phyloP scores from a whole-genome alignment of 1,140 invertebrate genomes.

The Drosophila kohkoa region DNA sequence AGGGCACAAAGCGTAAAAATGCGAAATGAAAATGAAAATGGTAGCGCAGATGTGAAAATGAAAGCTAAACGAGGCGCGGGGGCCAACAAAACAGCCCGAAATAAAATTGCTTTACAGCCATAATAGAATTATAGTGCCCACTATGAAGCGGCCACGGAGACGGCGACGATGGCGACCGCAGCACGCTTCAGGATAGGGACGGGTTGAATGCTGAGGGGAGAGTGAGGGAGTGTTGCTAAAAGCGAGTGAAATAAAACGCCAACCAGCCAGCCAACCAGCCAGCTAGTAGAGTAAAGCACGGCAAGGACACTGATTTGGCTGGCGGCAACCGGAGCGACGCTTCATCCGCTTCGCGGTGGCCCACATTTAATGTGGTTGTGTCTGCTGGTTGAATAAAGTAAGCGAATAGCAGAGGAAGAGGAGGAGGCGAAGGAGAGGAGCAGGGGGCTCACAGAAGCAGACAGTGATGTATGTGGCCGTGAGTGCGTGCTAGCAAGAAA shows the following conservation, averaged over 20 bases:
- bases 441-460: conserved; percentile 14
- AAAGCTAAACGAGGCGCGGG: conserved; percentile 57
- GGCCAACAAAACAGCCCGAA: conserved; percentile 36
- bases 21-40: conserved; percentile 70
- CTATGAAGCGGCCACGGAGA: conserved; percentile 40
- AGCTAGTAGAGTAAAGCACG: conserved; percentile 36
- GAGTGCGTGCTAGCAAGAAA: conserved; percentile 51
- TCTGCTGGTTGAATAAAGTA: conserved; percentile 22
- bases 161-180: conserved; percentile 1
- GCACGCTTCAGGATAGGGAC: neutral
- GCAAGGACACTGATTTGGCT: conserved; percentile 62
- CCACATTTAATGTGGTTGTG: conserved; percentile 66
- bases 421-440: too few relatives aligned
- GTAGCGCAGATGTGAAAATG: conserved; percentile 65
- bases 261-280: conserved; percentile 32
- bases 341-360: conserved; percentile 64
- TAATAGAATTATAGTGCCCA: conserved; percentile 78
- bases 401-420: too few relatives aligned
- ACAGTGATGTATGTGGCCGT: conserved; percentile 70
- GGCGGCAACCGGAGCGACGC: conserved; percentile 40
- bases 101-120: conserved; percentile 74
- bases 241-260: conserved; percentile 58
- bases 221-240: conserved; percentile 20
- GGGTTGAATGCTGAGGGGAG: conserved; percentile 2
- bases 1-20: conserved; percentile 56